These are phyloP conservation scores for Sparus aurata DNA, from an alignment of 2,797 vertebrate genomes.

Conservation along the genomic window DNA sequence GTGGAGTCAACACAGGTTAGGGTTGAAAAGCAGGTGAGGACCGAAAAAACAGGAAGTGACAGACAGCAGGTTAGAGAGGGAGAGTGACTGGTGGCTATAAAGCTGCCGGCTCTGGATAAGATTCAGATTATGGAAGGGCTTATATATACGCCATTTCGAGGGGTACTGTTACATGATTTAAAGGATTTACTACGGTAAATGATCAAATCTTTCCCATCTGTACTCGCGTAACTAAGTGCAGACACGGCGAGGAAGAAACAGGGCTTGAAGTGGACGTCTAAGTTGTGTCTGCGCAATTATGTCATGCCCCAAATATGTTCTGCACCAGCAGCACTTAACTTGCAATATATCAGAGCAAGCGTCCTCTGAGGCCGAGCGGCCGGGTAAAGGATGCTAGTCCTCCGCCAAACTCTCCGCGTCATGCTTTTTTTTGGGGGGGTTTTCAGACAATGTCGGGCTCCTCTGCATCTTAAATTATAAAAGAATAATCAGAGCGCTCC, in stretches of 20 bases:
- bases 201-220: conserved; percentile 33
- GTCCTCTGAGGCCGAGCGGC: conserved; percentile 42
- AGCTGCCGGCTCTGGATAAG: conserved; percentile 17
- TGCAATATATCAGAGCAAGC: conserved; percentile 10
- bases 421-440: conserved; percentile 37
- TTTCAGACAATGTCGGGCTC: conserved; percentile 44
- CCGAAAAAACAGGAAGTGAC: neutral
- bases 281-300: conserved; percentile 61
- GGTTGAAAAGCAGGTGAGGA: conserved; percentile 36
- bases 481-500: conserved; percentile 69
- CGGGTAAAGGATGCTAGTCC: conserved; percentile 38
- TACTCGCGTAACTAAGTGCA: conserved; percentile 34
- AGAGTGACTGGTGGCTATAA: conserved; percentile 7
- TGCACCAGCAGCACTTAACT: conserved; percentile 63
- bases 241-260: conserved; percentile 20
- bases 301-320: conserved; percentile 72
- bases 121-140: conserved; percentile 28
- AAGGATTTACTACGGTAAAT: conserved; percentile 29
- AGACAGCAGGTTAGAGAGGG: conserved; percentile 1
- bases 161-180: conserved; percentile 27
- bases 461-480: conserved; percentile 63
- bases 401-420: conserved; percentile 57
- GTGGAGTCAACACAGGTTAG: conserved; percentile 36
- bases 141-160: conserved; percentile 1
- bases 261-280: conserved; percentile 46